Conservation (phyloP, 2,888 invertebrate genomes). For the Dynastes tityus region DNA sequence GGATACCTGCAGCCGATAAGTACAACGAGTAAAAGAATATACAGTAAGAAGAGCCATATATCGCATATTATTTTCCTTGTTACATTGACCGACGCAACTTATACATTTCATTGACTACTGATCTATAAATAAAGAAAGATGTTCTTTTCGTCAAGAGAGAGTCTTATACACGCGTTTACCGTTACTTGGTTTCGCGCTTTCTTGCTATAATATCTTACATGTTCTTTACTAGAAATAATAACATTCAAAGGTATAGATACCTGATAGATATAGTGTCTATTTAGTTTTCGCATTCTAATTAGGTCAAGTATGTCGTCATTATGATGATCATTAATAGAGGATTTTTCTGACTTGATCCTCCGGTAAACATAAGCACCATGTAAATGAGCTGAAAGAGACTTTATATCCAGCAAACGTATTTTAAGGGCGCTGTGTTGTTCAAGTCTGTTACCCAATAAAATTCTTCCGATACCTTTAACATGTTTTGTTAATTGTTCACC, state of each 20-base stretch:
- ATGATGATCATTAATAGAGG: slow-evolving; percentile 17
- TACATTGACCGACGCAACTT: no score
- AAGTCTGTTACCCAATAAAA: slow-evolving; percentile 14
- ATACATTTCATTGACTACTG: no score
- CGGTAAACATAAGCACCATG: slow-evolving; percentile 1
- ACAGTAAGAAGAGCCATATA: no score
- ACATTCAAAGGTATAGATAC: slow-evolving; percentile 4
- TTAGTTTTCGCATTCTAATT: slow-evolving; percentile 1
- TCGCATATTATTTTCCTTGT: no score
- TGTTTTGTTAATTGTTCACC: slow-evolving; percentile 16
- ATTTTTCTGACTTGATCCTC: slow-evolving; percentile 12
- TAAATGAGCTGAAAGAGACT: background rate
- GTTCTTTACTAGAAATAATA: slow-evolving; percentile 11
- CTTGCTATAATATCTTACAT: background rate
- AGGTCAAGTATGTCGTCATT: background rate
- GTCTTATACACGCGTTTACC: no score
- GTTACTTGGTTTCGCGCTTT: background rate
- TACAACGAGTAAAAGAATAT: no score
- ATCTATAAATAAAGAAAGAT: no score
- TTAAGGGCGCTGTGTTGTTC: no score
- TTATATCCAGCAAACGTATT: no score
- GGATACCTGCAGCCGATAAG: no score
- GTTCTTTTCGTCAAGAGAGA: no score
- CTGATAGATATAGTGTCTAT: slow-evolving; percentile 15
- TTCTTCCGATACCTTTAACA: slow-evolving; percentile 13